Conservation (phyloP, 2,797 vertebrate species). For the Adrianichthys oophorus region DNA sequence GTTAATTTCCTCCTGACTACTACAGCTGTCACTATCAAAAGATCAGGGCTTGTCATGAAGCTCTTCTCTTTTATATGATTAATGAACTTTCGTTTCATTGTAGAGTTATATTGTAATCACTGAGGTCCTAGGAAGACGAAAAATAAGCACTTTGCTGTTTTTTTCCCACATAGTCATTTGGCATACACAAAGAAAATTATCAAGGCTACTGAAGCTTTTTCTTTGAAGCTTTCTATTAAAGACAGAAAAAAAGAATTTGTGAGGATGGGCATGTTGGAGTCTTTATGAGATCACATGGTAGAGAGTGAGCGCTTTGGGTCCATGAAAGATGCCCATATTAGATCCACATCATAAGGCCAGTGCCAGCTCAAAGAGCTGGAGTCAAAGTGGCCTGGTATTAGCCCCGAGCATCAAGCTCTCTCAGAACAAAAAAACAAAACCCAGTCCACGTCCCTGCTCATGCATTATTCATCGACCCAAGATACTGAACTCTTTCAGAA, state of each 20-base stretch:
- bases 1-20: constrained; percentile 55
- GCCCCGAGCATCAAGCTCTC: constrained; percentile 77
- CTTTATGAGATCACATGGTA: constrained; percentile 81
- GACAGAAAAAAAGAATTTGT: constrained; percentile 67
- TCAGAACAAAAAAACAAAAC: constrained; percentile 81
- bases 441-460: constrained; percentile 74
- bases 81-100: constrained; percentile 61
- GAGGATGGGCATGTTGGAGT: constrained; percentile 73
- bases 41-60: constrained; percentile 63
- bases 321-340: constrained; percentile 79
- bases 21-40: constrained; percentile 62
- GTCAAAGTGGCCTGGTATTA: constrained; percentile 83
- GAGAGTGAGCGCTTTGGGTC: constrained; percentile 71
- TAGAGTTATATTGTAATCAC: constrained; percentile 40
- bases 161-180: constrained; percentile 46
- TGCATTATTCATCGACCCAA: constrained; percentile 79
- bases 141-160: constrained; percentile 46
- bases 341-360: constrained; percentile 79
- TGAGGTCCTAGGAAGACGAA: constrained; percentile 48
- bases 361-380: constrained; percentile 77
- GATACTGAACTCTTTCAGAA: constrained; percentile 78
- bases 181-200: constrained; percentile 73
- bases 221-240: constrained; percentile 77
- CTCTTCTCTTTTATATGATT: constrained; percentile 44
- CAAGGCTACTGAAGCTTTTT: constrained; percentile 72